Evolutionary conservation across 2,797 vertebrate genomes (phyloP).

Genomic region (Parauchenoglanis punctatus): DNA sequence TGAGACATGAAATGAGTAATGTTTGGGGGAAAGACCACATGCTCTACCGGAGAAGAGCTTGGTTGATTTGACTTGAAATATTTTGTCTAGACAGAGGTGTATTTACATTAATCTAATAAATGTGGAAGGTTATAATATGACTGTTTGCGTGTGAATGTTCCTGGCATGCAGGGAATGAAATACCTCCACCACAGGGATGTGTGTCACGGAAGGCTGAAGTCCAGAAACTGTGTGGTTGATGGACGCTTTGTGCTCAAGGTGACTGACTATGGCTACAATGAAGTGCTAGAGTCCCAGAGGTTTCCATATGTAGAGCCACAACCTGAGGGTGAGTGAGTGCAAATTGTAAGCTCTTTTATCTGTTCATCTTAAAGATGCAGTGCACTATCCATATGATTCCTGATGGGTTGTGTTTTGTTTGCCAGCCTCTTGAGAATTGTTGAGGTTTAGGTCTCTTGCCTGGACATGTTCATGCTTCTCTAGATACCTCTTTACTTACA

Average conservation of each 20-base stretch:
- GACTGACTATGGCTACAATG: conserved; percentile 76
- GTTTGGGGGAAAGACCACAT: neutral
- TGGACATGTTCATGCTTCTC: conserved; percentile 2
- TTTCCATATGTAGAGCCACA: conserved; percentile 65
- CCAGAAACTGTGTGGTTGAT: conserved; percentile 80
- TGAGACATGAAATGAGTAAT: neutral
- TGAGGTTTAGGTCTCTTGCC: conserved; percentile 2
- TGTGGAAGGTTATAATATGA: conserved; percentile 11
- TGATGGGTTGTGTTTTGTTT: neutral
- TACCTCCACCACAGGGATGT: conserved; percentile 76
- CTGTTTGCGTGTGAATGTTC: conserved; percentile 16
- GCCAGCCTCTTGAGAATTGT: neutral
- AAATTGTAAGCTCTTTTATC: neutral
- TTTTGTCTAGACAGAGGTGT: neutral
- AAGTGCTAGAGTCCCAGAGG: conserved; percentile 74
- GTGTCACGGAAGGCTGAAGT: conserved; percentile 75
- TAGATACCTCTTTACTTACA: conserved; percentile 6
- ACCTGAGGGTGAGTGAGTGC: conserved; percentile 67
- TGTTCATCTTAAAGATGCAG: conserved; percentile 6
- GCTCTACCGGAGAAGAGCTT: neutral
- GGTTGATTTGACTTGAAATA: neutral
- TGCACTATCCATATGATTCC: neutral
- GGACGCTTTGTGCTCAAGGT: conserved; percentile 78
- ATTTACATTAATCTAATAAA: neutral
- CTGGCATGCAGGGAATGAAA: conserved; percentile 75